Evolutionary conservation across 2,888 invertebrate genomes (phyloP).

Genomic region (Epistrophella euchroma): DNA sequence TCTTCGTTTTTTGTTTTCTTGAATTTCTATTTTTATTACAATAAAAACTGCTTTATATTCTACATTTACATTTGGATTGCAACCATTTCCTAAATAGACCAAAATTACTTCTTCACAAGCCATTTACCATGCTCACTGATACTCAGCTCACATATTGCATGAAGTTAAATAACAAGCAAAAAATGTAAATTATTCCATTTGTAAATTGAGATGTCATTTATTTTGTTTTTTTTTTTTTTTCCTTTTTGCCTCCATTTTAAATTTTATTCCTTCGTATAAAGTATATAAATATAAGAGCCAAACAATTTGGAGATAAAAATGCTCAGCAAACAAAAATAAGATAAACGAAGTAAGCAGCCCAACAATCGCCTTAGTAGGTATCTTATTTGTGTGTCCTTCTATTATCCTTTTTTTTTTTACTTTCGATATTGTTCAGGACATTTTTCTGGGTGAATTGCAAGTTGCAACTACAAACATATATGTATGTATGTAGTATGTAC

Average conservation of each 20-base stretch:
- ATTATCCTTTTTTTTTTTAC: conserved; percentile 8
- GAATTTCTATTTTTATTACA: neutral
- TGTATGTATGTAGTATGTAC: no score
- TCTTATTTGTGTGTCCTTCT: conserved; percentile 1
- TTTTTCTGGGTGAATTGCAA: conserved; percentile 27
- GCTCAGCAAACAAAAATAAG: conserved; percentile 24
- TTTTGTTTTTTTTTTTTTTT: conserved; percentile 1
- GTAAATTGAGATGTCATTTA: conserved; percentile 46
- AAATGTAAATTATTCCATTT: conserved; percentile 45
- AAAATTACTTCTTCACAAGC: conserved; percentile 12
- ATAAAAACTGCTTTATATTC: conserved; percentile 9
- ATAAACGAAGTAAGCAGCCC: conserved; percentile 51
- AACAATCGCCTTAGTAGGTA: conserved; percentile 15
- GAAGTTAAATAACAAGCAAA: conserved; percentile 12
- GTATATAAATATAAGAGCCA: conserved; percentile 31
- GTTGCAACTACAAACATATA: no score
- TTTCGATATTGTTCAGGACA: conserved; percentile 32
- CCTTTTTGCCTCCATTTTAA: neutral
- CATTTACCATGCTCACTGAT: conserved; percentile 11
- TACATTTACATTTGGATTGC: neutral
- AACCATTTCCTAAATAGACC: neutral
- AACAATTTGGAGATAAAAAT: conserved; percentile 57
- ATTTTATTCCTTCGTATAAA: conserved; percentile 6
- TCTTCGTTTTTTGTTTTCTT: neutral
- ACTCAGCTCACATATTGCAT: conserved; percentile 15